Evolutionary conservation across 1,140 invertebrate species (phyloP).

Genomic region (Zaprionus vittiger): DNA sequence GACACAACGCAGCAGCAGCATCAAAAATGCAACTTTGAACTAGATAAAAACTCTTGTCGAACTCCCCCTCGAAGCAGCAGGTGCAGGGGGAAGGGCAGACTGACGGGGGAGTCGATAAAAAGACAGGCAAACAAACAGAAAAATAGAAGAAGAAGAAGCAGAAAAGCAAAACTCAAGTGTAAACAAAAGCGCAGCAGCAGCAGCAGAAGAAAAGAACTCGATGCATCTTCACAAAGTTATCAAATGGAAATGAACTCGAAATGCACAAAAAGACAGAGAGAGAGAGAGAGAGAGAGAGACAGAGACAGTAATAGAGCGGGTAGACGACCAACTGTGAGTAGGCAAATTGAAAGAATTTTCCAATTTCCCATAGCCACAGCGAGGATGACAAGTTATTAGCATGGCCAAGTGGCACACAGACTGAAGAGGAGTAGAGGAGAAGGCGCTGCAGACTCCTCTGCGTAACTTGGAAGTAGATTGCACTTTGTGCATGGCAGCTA

Average conservation of each 20-base stretch:
- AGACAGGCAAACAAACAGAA: slow-evolving; percentile 40
- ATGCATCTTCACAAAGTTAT: too few relatives aligned
- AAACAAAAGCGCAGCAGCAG: slow-evolving; percentile 72
- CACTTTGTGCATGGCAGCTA: slow-evolving; percentile 36
- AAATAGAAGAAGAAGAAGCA: slow-evolving; percentile 1
- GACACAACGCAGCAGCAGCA: slow-evolving; percentile 59
- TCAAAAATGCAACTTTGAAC: slow-evolving; percentile 74
- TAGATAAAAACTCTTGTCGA: slow-evolving; percentile 31
- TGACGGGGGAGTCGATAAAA: not conserved
- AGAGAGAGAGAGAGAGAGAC: slow-evolving; percentile 32
- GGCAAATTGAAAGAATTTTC: slow-evolving; percentile 45
- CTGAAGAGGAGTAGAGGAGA: not conserved
- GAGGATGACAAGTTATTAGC: slow-evolving; percentile 75
- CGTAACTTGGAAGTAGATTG: slow-evolving; percentile 37
- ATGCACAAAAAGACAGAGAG: slow-evolving; percentile 34
- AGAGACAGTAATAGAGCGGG: slow-evolving; percentile 22
- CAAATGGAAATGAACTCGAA: slow-evolving; percentile 49
- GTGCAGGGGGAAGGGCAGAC: not conserved
- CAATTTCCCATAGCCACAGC: slow-evolving; percentile 7
- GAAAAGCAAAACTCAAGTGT: slow-evolving; percentile 44
- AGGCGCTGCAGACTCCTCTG: not conserved
- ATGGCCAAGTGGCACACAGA: not conserved
- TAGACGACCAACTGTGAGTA: slow-evolving; percentile 67
- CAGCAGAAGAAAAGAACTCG: slow-evolving; percentile 3
- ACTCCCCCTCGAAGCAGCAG: not conserved